Evolutionary conservation across 2,888 invertebrate genomes (phyloP).

Genomic region (Geophilus truncorum): DNA sequence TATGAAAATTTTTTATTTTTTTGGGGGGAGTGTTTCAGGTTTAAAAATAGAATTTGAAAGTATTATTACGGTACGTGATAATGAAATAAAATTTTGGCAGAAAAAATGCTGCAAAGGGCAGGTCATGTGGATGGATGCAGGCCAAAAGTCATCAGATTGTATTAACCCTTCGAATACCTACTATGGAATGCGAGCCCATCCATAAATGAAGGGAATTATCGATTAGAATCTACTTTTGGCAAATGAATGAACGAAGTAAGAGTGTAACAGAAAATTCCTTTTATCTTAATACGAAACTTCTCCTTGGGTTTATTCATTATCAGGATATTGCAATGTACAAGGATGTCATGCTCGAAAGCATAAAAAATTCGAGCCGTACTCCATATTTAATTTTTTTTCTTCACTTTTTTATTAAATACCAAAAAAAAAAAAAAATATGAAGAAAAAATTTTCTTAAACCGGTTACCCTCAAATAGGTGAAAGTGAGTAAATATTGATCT

Average conservation of each 20-base stretch:
- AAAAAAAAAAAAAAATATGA: background rate
- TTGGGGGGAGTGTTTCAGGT: no score
- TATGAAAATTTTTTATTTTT: background rate
- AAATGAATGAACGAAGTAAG: background rate
- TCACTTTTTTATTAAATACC: background rate
- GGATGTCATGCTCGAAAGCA: constrained; percentile 7
- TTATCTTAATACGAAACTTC: background rate
- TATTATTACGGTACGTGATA: background rate
- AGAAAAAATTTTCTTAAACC: background rate
- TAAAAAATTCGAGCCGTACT: background rate
- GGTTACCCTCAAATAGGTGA: background rate
- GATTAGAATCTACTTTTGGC: background rate
- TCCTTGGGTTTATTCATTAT: background rate
- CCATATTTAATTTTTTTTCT: background rate
- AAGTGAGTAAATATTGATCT: background rate
- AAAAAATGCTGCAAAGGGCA: background rate
- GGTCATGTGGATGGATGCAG: background rate
- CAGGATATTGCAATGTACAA: constrained; percentile 10
- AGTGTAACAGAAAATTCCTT: background rate
- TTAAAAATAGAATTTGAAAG: no score
- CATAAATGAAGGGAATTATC: background rate
- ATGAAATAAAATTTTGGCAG: background rate
- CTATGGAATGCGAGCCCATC: background rate
- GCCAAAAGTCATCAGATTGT: background rate
- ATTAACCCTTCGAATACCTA: background rate